A percentile compares a stretch with the other conserved stretches of the same genome.
phyloP scores from a whole-genome alignment of 1,140 invertebrate species.

The Drosophila jambulina region DNA sequence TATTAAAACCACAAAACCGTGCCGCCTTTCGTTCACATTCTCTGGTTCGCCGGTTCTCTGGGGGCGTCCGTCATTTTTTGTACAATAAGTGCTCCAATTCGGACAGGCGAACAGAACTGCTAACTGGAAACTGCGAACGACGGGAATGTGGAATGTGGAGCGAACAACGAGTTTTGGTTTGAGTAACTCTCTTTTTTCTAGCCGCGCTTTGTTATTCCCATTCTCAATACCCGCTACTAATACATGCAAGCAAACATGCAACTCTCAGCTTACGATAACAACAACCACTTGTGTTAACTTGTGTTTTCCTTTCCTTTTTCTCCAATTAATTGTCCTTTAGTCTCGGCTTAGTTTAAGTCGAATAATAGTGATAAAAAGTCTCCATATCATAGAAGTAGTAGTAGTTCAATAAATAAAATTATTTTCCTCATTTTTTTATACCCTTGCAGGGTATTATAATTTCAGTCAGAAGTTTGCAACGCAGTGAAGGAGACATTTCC shows the following conservation, averaged over 20 bases:
- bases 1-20: background rate
- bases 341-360: background rate
- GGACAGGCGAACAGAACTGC: constrained; percentile 72
- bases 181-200: background rate
- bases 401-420: background rate
- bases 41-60: background rate
- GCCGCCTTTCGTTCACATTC: background rate
- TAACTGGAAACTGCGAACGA: constrained; percentile 12
- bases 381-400: no score
- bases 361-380: background rate
- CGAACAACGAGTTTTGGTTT: constrained; percentile 24
- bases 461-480: no score
- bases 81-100: constrained; percentile 82
- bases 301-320: background rate
- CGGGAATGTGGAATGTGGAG: constrained; percentile 17
- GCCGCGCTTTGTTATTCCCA: background rate
- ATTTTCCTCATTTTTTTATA: background rate
- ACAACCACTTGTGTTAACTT: background rate
- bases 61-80: constrained; percentile 64
- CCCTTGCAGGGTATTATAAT: no score
- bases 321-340: background rate
- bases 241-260: background rate
- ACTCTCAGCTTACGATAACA: background rate
- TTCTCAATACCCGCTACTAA: constrained; percentile 4
- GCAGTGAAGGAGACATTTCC: no score